Evolutionary conservation across 2,113 vertebrate genomes (phyloP), one percentile per base, ranked within the genome.

Genomic region (Zosterops lateralis): DNA sequence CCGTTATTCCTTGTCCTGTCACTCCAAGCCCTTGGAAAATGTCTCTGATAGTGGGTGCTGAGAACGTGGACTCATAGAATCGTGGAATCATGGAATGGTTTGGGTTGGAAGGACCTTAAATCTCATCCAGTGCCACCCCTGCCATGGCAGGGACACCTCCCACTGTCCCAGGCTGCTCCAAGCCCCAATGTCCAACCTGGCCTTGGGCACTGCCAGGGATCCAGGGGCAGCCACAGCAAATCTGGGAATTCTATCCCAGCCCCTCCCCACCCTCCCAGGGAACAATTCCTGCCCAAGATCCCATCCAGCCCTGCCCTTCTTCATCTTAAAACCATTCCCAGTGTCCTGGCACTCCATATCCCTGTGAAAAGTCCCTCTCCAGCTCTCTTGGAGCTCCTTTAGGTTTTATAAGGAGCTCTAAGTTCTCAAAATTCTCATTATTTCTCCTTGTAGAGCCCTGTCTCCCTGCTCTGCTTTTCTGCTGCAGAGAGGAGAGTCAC

Each of bases 81-180:
- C 36, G 36, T 36, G 36, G 21, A 72, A 44, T 32, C 26, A 5
- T 15, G 28, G 51, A 10, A 38, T 36, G 26, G 9, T 31, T 65
- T 65, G 58, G 50, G 44, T 36, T 0, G 58, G 36, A 36, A 57
- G 17, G 31, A 3, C 36, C 36, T 36, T 36, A 36, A 36, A 36
- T 9, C 9, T 3, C 31, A 45, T 0, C 60, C 26, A 12, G 2
- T 24, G 0, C 22, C 44, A 51, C 32, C 36, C 44, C 18, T 20
- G 68, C 51, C 76, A 14, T 38, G 60, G 51, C 76, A 67, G 45
- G 70, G 68, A n/a, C 86, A n/a, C 28, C 53, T 89, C 0, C 45
- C 61, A 67, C 38, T n/a, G 56, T 17, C 3, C 67, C 85, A 57
- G 75, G 85, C 5, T 48, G 58, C 42, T 72, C 85, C 84, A 6